These are phyloP conservation scores for Antrozous pallidus DNA, from an alignment of 2,797 vertebrate genomes.

Conservation along the genomic window DNA sequence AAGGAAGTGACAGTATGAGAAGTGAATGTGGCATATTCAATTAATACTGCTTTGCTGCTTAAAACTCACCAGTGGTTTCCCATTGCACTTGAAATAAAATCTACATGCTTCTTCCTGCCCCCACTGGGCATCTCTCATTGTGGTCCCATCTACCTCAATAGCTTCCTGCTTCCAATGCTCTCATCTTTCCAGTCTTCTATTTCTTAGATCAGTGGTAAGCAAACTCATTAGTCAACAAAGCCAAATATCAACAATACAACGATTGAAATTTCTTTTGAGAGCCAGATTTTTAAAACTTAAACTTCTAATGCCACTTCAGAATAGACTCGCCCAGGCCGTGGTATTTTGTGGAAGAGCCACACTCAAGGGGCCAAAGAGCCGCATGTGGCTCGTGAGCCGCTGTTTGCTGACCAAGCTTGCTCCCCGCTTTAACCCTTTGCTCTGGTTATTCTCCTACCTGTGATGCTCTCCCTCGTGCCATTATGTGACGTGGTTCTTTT, in stretches of 20 bases:
- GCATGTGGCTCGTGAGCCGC: too few relatives aligned
- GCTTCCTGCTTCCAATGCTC: not conserved
- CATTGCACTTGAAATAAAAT: not conserved
- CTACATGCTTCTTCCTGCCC: not conserved
- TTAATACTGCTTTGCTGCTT: not conserved
- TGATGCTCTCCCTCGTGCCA: accelerated
- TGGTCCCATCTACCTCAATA: not conserved
- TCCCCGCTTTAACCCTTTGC: not conserved
- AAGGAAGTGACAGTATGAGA: not conserved
- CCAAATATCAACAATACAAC: too few relatives aligned
- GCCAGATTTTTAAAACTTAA: too few relatives aligned
- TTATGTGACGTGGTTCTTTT: not conserved
- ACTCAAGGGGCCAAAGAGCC: too few relatives aligned
- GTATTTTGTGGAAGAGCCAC: too few relatives aligned
- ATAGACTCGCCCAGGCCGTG: too few relatives aligned
- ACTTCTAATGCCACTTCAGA: too few relatives aligned
- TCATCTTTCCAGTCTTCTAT: not conserved
- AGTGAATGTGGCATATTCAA: not conserved
- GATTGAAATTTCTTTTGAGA: too few relatives aligned
- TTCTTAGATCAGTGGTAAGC: too few relatives aligned
- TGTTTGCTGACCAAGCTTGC: too few relatives aligned
- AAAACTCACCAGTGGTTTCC: not conserved
- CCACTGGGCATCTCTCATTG: accelerated
- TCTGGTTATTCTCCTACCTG: not conserved
- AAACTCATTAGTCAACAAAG: too few relatives aligned